phyloP scores from a whole-genome alignment of 2,888 invertebrate genomes.

The Pyrocoelia pectoralis region DNA sequence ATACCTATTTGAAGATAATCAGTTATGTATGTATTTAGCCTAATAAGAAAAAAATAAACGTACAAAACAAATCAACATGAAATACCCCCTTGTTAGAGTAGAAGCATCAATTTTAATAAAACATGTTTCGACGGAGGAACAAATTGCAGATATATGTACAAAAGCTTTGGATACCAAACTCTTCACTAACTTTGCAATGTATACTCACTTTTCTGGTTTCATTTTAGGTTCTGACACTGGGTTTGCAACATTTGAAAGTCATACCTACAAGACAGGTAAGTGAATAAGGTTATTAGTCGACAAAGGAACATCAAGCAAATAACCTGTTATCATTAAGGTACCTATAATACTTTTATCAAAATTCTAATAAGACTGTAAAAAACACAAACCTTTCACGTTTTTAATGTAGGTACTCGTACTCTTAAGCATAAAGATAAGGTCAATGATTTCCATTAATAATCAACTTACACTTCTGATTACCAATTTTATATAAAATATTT shows the following conservation, averaged over 20 bases:
- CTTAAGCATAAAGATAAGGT: constrained; percentile 85
- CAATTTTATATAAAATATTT: constrained; percentile 77
- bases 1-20: too few species aligned
- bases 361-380: constrained; percentile 1
- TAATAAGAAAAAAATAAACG: too few species aligned
- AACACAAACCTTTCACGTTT: constrained; percentile 55
- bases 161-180: too few species aligned
- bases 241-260: constrained; percentile 92
- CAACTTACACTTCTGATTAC: constrained; percentile 80
- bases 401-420: constrained; percentile 75
- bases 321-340: constrained; percentile 86
- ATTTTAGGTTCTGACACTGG: constrained; percentile 74
- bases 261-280: constrained; percentile 89
- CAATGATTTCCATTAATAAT: constrained; percentile 81
- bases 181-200: too few species aligned
- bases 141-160: too few species aligned
- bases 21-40: too few species aligned
- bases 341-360: constrained; percentile 64
- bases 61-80: too few species aligned
- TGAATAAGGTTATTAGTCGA: constrained; percentile 91
- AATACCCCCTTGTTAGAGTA: too few species aligned
- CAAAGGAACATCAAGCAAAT: constrained; percentile 81
- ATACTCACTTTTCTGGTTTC: constrained; percentile 58
- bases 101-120: too few species aligned
- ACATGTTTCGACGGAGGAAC: too few species aligned